Conservation (phyloP, 2,797 vertebrate species). For the Sandelia bainsii region DNA sequence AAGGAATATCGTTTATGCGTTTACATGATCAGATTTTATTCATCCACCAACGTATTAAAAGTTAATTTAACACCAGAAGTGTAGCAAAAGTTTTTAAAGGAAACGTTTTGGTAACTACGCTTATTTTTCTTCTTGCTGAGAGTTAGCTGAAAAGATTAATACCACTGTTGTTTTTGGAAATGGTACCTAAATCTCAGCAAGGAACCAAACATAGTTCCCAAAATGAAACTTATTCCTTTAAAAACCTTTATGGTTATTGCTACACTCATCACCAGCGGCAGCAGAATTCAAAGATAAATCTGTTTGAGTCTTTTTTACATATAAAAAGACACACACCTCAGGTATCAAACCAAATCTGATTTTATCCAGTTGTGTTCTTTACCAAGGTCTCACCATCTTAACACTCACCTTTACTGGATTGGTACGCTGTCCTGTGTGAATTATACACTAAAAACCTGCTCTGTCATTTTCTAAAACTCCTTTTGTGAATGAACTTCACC, state of each 20-base stretch:
- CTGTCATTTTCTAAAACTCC: slow-evolving; percentile 31
- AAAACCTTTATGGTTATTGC: slow-evolving; percentile 28
- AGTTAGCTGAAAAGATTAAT: neutral
- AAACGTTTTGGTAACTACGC: neutral
- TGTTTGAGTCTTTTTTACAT: slow-evolving; percentile 38
- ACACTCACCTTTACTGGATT: slow-evolving; percentile 24
- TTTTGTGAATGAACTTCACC: slow-evolving; percentile 47
- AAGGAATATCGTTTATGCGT: slow-evolving; percentile 53
- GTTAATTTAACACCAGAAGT: slow-evolving; percentile 43
- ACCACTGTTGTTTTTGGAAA: neutral
- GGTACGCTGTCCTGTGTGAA: slow-evolving; percentile 39
- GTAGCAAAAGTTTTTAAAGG: slow-evolving; percentile 33
- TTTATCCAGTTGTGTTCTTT: slow-evolving; percentile 53
- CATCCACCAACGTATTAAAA: slow-evolving; percentile 2
- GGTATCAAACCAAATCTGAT: slow-evolving; percentile 71
- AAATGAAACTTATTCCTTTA: slow-evolving; percentile 19
- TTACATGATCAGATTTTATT: slow-evolving; percentile 48
- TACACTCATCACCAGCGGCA: slow-evolving; percentile 65
- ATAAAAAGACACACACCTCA: slow-evolving; percentile 68
- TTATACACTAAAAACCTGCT: slow-evolving; percentile 24
- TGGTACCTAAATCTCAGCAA: neutral
- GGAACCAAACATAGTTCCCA: slow-evolving; percentile 6
- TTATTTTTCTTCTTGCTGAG: slow-evolving; percentile 9
- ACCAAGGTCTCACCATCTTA: slow-evolving; percentile 36
- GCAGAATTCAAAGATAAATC: slow-evolving; percentile 57